These are phyloP conservation scores for Corapipo altera DNA, from an alignment of 2,113 vertebrate species.

Conservation along the genomic window DNA sequence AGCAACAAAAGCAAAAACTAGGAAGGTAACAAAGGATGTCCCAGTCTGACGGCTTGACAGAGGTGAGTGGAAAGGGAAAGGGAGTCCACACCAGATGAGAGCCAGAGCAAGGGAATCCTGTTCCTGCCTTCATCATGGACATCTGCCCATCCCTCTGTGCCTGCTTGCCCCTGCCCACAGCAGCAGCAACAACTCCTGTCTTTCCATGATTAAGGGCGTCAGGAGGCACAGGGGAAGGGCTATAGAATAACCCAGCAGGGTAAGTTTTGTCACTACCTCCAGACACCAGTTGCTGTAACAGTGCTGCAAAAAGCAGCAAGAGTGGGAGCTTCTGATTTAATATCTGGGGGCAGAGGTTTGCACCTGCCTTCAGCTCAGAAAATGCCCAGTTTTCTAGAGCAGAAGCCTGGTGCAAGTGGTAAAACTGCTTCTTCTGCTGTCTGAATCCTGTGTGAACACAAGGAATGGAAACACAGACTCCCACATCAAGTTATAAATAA, in stretches of 20 bases:
- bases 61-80: not conserved
- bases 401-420: not conserved
- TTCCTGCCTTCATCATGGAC: not conserved
- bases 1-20: not conserved
- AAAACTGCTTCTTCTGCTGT: not conserved
- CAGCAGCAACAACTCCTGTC: rapidly evolving
- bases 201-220: not conserved
- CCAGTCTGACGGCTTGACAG: not conserved
- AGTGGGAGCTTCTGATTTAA: not conserved
- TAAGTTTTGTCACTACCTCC: not conserved
- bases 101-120: not conserved
- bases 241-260: not conserved
- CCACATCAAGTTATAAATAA: not conserved
- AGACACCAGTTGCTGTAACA: not conserved
- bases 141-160: not conserved
- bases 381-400: not conserved
- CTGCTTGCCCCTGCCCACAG: not conserved
- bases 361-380: not conserved
- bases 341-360: not conserved
- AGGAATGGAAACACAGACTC: not conserved
- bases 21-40: not conserved
- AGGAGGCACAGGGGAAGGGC: not conserved
- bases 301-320: not conserved
- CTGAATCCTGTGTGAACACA: not conserved
- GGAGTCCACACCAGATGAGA: not conserved